Evolutionary conservation across 1,140 invertebrate genomes (phyloP), one percentile per base, ranked within the genome.

Genomic region (Neocloeon triangulifer): DNA sequence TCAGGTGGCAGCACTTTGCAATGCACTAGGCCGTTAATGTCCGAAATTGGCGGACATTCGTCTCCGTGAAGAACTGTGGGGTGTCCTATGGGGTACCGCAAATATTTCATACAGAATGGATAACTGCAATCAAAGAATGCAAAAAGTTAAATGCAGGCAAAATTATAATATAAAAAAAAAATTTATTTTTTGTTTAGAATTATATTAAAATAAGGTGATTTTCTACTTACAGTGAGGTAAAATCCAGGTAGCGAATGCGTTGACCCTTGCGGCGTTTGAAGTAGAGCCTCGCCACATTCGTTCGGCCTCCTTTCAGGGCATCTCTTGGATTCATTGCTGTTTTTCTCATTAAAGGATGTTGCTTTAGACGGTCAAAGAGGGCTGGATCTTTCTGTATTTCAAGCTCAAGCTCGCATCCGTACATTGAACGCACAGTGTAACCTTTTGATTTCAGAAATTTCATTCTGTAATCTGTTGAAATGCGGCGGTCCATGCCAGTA

Each of bases 281-380:
- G 19, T 41, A 39, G 8, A 47, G 31, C 6, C 40, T 38, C n/a
- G 40, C 42, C 17, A 44, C 47, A 36, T 47, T 45, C 12, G 45
- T 52, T 12, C 48, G 21, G n/a, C 50, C 49, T 10, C 51, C 49
- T 31, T 43, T 51, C 30, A 54, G 50, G 22, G 39, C 38, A 18
- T 49, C 42, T 28, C 44, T 19, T 8, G 36, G 36, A 19, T 21
- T 26, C 10, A 37, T 5, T 8, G 36, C 32, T 12, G 9, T 5
- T 19, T 18, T 27, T 2, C 10, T 12, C 10, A 12, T 13, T 7
- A 13, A 5, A 2, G 22, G 23, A 10, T 30, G 29, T 5, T 13
- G 10, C 7, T 13, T 6, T 2, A 34, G 5, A 34, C 16, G 29
- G 7, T 8, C 33, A 5, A 20, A 9, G 7, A 34, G 13, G 5